Evolutionary conservation across 2,797 vertebrate genomes (phyloP).

Genomic region (Crenichthys baileyi): DNA sequence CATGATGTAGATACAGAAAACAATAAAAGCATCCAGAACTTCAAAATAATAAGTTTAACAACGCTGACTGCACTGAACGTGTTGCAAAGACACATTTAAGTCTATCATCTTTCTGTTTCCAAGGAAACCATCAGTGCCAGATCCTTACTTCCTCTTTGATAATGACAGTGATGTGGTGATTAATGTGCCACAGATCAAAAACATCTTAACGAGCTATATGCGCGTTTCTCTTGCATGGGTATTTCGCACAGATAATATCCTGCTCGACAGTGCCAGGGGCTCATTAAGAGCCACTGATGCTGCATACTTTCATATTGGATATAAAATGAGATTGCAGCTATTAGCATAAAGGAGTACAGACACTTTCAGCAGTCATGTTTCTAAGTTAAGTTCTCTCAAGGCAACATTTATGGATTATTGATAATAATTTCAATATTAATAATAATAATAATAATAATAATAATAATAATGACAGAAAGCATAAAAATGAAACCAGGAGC

Average conservation of each 20-base stretch:
- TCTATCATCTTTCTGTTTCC: conserved; percentile 73
- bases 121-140: conserved; percentile 72
- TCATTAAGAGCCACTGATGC: conserved; percentile 61
- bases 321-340: conserved; percentile 39
- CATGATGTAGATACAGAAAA: conserved; percentile 1
- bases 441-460: not conserved
- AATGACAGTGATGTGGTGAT: conserved; percentile 71
- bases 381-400: conserved; percentile 26
- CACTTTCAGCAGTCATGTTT: conserved; percentile 18
- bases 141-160: conserved; percentile 68
- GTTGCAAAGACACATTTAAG: conserved; percentile 57
- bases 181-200: conserved; percentile 76
- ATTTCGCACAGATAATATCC: conserved; percentile 70
- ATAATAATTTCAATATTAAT: not conserved
- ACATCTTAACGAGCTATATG: conserved; percentile 65
- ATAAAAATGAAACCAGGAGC: not conserved
- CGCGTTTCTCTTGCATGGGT: conserved; percentile 51
- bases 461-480: not conserved
- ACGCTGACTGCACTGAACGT: conserved; percentile 13
- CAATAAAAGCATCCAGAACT: conserved; percentile 28
- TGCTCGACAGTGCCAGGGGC: conserved; percentile 44
- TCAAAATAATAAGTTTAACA: conserved; percentile 30
- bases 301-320: conserved; percentile 50
- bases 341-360: conserved; percentile 30
- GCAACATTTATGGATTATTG: not conserved